phyloP scores from a whole-genome alignment of 2,797 vertebrate species.

The Hippoglossus hippoglossus region DNA sequence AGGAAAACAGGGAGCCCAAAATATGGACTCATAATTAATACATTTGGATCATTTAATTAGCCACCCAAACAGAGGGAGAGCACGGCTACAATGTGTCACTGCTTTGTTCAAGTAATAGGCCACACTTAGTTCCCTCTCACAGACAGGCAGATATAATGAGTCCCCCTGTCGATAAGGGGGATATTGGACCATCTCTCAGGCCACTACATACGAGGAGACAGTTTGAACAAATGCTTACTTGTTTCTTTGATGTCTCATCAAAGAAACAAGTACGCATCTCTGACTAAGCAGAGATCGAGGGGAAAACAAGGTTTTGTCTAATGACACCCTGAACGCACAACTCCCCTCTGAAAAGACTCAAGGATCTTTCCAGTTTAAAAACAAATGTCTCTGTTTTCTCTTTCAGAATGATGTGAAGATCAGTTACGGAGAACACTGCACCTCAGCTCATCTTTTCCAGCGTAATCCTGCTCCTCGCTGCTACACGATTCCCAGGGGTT shows the following conservation, averaged over 20 bases:
- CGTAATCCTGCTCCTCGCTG: conserved; percentile 32
- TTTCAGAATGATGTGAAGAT: conserved; percentile 95
- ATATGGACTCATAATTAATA: conserved; percentile 80
- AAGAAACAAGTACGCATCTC: conserved; percentile 31
- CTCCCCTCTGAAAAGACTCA: conserved; percentile 36
- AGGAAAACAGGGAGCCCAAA: conserved; percentile 66
- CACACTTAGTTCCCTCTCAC: conserved; percentile 54
- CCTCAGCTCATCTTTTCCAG: conserved; percentile 59
- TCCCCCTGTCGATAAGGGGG: conserved; percentile 55
- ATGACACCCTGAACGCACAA: conserved; percentile 39
- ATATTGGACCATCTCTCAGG: conserved; percentile 54
- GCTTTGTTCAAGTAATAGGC: conserved; percentile 74
- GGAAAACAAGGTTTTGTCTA: conserved; percentile 46
- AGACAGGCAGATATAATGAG: conserved; percentile 64
- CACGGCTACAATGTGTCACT: conserved; percentile 57
- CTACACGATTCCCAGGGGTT: conserved; percentile 50
- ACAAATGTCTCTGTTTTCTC: conserved; percentile 61
- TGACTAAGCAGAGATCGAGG: conserved; percentile 54
- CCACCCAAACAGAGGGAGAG: conserved; percentile 64
- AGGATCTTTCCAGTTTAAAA: conserved; percentile 42
- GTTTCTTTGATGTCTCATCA: conserved; percentile 68
- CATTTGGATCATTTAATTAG: conserved; percentile 81
- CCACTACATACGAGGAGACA: conserved; percentile 66
- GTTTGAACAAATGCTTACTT: conserved; percentile 74
- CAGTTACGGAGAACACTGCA: conserved; percentile 33